phyloP scores from a whole-genome alignment of 2,888 invertebrate genomes.

The Drosophila kuntzei region DNA sequence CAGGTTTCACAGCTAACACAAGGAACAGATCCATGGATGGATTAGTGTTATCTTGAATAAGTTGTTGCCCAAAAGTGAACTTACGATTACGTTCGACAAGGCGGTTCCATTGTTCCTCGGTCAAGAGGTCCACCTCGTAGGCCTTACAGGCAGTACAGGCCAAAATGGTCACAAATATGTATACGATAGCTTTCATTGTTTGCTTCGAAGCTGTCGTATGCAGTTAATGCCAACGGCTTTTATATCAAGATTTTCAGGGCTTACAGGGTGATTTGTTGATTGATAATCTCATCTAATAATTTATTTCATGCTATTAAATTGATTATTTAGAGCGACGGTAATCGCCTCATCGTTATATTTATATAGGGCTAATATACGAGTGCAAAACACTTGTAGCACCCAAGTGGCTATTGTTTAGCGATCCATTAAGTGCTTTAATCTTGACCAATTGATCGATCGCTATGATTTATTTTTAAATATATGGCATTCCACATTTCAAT shows the following conservation, averaged over 20 bases:
- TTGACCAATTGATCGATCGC: conserved; percentile 33
- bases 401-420: conserved; percentile 29
- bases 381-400: conserved; percentile 51
- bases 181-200: conserved; percentile 63
- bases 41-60: conserved; percentile 2
- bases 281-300: conserved; percentile 36
- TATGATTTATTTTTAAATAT: conserved; percentile 48
- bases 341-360: conserved; percentile 47
- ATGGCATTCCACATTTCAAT: conserved; percentile 9
- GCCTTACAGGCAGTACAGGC: conserved; percentile 59
- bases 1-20: conserved; percentile 55
- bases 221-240: conserved; percentile 48
- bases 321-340: conserved; percentile 32
- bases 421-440: conserved; percentile 40
- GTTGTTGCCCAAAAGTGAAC: conserved; percentile 25
- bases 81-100: conserved; percentile 67
- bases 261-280: conserved; percentile 2
- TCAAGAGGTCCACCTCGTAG: conserved; percentile 65
- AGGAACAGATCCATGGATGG: not conserved
- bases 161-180: conserved; percentile 66
- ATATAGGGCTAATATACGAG: conserved; percentile 21
- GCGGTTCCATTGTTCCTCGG: conserved; percentile 69
- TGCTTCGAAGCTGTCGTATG: conserved; percentile 36
- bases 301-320: conserved; percentile 35
- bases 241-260: conserved; percentile 55